Base-by-base conservation (phyloP, 2,888 invertebrate genomes). In the Dolichopus griseipennis region DNA sequence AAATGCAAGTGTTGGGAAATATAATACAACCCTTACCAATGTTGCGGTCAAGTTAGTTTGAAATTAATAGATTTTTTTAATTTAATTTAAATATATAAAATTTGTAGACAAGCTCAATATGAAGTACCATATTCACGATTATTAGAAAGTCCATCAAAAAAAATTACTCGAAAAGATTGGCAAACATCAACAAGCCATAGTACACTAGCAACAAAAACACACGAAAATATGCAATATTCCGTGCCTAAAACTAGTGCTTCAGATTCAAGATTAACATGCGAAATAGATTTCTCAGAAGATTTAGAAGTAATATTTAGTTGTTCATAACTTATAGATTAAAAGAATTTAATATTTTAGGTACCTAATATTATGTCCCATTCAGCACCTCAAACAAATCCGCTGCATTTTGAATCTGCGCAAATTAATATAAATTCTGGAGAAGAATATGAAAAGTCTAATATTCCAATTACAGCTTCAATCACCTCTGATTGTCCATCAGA, bases 401-500 rank as follows among this genome's bases (percentile, higher is more conserved):
- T 82, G 52, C 79, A 81, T 71, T 81, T 79, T 66, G 80, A 80
- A 74, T 3, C 15, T 1, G n/a, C 52, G 9, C 52, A 52, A 52
- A 12, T 52, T 12, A 52, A 52, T 52, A 15, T 52, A 52, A 52
- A 52, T 18, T 52, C 18, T 2, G 52, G 1, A 6, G 52, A 52
- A n/a, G 52, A 52, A 6, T 52, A 52, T 15, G 52, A 52, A 52
- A 52, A 52, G 15, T 12, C 15, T 52, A 52, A 12, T 52, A n/a
- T n/a, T n/a, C 52, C 52, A 18, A 3, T 52, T 18, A 52, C 52
- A 18, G 52, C 52, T 76, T 94, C 93, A 0, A 88, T 94, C 78
- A 92, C 92, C 1, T 93, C 93, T 70, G 93, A 94, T 79, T 94
- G 94, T 79, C 93, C 92, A 75, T 93, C 93, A 0, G 95, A 95